Evolutionary conservation across 2,113 vertebrate species (phyloP).

Genomic region (Pandion haliaetus): DNA sequence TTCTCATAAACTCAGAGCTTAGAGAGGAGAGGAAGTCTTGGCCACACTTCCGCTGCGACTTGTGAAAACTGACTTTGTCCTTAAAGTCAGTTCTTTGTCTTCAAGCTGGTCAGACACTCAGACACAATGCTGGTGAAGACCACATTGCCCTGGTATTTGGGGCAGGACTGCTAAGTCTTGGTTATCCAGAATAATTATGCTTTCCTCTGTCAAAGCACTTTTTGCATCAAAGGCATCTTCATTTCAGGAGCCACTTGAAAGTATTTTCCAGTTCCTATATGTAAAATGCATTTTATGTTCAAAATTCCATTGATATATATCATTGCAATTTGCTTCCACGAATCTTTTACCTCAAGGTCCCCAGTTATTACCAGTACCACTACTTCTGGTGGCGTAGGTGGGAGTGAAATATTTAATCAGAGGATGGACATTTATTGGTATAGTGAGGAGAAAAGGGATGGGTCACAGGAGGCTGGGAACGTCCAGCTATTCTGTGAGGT

Average conservation of each 20-base stretch:
- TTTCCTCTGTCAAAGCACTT: neutral
- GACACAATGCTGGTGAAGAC: neutral
- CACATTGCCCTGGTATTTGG: neutral
- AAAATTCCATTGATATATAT: neutral
- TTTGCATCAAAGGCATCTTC: neutral
- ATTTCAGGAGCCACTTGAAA: neutral
- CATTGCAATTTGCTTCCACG: neutral
- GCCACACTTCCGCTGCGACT: neutral
- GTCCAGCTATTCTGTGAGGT: fast-evolving
- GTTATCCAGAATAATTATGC: neutral
- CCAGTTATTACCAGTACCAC: neutral
- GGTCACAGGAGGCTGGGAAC: neutral
- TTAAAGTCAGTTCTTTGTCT: neutral
- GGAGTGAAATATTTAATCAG: neutral
- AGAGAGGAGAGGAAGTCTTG: neutral
- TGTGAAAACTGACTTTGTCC: neutral
- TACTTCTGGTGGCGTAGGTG: neutral
- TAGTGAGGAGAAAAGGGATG: neutral
- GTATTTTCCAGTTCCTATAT: neutral
- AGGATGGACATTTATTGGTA: neutral
- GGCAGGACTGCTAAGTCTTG: neutral
- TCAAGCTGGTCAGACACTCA: fast-evolving
- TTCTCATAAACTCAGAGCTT: neutral
- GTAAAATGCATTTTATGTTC: neutral
- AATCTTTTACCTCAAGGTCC: neutral